phyloP scores from a whole-genome alignment of 2,113 vertebrate species.

The Euleptes europaea region DNA sequence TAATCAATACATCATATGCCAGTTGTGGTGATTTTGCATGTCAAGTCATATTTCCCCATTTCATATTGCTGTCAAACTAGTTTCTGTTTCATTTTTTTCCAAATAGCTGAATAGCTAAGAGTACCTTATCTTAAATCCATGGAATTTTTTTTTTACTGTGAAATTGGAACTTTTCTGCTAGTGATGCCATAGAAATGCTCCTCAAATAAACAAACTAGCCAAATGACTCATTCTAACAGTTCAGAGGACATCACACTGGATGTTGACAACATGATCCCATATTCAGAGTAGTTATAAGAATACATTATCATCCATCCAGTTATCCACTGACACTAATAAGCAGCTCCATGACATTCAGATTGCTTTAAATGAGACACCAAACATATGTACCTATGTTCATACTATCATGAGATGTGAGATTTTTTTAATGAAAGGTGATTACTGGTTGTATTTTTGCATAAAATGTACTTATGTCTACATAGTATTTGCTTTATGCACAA shows the following conservation, averaged over 20 bases:
- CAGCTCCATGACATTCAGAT: background rate
- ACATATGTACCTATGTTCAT: background rate
- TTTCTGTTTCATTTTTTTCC: background rate
- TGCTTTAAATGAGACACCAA: background rate
- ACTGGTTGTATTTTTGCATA: background rate
- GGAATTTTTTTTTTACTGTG: background rate
- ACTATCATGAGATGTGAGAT: background rate
- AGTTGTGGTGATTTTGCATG: background rate
- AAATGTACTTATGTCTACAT: background rate
- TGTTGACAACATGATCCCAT: background rate
- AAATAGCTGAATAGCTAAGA: background rate
- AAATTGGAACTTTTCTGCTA: too few species aligned
- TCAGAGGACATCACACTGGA: background rate
- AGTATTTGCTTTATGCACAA: too few species aligned
- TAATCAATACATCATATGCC: conserved; percentile 53
- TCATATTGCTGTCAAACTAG: background rate
- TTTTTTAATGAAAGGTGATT: background rate
- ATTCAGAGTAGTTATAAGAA: background rate
- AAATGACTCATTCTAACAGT: background rate
- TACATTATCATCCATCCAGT: background rate
- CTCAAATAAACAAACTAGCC: background rate
- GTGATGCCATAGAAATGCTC: too few species aligned
- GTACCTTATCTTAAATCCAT: background rate
- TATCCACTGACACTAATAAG: background rate
- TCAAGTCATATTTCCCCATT: conserved; percentile 17